A percentile compares a stretch with the other conserved stretches of the same genome.
These are phyloP conservation scores for Xylota segnis DNA, from an alignment of 2,888 invertebrate genomes.

Conservation along the genomic window DNA sequence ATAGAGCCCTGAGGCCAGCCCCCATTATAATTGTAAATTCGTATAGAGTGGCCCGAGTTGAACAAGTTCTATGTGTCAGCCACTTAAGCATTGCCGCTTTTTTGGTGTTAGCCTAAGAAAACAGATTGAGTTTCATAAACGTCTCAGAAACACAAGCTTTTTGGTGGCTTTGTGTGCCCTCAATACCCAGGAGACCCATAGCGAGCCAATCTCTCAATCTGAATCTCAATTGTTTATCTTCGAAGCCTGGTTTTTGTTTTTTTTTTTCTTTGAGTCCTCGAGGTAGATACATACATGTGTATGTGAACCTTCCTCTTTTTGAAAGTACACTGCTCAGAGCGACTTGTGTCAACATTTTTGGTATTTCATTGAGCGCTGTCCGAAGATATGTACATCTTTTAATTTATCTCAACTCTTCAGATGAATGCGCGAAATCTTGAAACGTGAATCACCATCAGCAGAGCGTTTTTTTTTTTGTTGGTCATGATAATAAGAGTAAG, in stretches of 20 bases:
- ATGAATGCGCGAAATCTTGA: conserved; percentile 37
- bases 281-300: no score
- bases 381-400: conserved; percentile 49
- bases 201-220: conserved; percentile 25
- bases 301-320: conserved; percentile 13
- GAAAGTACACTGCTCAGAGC: conserved; percentile 16
- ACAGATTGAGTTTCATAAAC: conserved; percentile 7
- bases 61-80: conserved; percentile 50
- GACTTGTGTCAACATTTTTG: conserved; percentile 26
- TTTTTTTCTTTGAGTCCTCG: conserved; percentile 7
- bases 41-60: conserved; percentile 25
- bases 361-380: conserved; percentile 21
- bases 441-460: conserved; percentile 71
- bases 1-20: conserved; percentile 39
- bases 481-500: conserved; percentile 10
- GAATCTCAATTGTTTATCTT: conserved; percentile 46
- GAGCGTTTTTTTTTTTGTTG: conserved; percentile 5
- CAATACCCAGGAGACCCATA: conserved; percentile 49
- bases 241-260: conserved; percentile 4
- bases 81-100: conserved; percentile 26
- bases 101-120: conserved; percentile 10
- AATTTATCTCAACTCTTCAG: conserved; percentile 23
- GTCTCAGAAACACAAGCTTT: conserved; percentile 11
- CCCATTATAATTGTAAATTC: conserved; percentile 60
- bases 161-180: conserved; percentile 19